These are phyloP conservation scores for Drymodes brunneopygia DNA, from an alignment of 2,113 vertebrate genomes.

Conservation along the genomic window DNA sequence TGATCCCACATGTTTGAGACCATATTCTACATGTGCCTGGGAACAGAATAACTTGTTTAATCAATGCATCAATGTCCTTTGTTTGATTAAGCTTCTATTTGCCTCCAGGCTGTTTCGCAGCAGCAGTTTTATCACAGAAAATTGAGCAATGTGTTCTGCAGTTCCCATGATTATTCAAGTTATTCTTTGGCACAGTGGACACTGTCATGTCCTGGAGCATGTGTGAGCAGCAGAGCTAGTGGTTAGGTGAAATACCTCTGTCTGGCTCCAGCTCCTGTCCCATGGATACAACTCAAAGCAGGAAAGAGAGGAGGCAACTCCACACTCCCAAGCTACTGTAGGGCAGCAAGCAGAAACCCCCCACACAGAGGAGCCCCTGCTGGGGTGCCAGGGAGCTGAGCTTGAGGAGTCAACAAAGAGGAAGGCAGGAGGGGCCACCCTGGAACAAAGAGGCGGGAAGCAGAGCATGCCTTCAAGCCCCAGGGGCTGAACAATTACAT, in stretches of 20 bases:
- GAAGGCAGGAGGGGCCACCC: constrained; percentile 64
- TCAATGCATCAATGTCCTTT: constrained; percentile 38
- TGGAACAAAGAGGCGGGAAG: constrained; percentile 67
- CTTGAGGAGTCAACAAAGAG: constrained; percentile 25
- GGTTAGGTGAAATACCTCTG: background rate
- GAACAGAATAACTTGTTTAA: constrained; percentile 19
- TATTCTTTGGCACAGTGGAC: background rate
- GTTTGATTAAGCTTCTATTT: constrained; percentile 27
- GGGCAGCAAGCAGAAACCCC: background rate
- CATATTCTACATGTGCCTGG: background rate
- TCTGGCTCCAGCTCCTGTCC: background rate
- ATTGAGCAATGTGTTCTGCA: constrained; percentile 21
- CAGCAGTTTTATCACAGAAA: constrained; percentile 11
- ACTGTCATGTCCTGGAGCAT: background rate
- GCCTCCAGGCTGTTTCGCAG: constrained; percentile 4
- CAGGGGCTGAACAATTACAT: constrained; percentile 41
- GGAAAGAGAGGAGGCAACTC: background rate
- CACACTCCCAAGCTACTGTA: background rate
- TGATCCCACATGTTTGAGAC: constrained; percentile 17
- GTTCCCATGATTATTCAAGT: constrained; percentile 3
- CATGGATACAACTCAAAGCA: background rate
- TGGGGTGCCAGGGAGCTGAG: constrained; percentile 9
- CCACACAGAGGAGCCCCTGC: background rate
- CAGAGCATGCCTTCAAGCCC: constrained; percentile 50
- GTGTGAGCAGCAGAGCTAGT: background rate